A percentile compares a stretch with the other conserved stretches of the same genome.
phyloP scores from a whole-genome alignment of 2,113 vertebrate species.

The Sebastes fasciatus region DNA sequence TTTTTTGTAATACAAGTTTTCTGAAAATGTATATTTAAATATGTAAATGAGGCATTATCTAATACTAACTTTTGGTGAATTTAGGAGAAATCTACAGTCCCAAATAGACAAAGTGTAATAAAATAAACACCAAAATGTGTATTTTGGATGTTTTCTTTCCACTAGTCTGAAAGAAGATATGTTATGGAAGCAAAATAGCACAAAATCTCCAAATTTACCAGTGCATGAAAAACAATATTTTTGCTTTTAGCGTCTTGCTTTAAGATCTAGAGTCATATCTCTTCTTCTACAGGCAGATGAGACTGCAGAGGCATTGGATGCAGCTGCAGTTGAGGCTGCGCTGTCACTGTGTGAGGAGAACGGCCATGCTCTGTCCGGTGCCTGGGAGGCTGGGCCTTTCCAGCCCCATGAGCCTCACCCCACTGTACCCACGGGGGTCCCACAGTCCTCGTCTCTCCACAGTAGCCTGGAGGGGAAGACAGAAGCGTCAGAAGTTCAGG shows the following conservation, averaged over 20 bases:
- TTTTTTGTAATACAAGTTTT: no score
- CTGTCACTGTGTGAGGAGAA: conserved; percentile 94
- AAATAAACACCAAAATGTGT: no score
- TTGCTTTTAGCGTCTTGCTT: no score
- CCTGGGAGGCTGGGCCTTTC: conserved; percentile 87
- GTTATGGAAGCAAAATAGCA: no score
- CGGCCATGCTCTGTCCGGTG: conserved; percentile 88
- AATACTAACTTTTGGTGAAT: no score
- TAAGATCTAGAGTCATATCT: conserved; percentile 10
- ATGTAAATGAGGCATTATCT: no score
- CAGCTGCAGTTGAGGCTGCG: conserved; percentile 94
- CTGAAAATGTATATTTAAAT: no score
- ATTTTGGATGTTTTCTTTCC: no score
- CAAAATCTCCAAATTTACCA: no score
- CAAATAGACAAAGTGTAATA: no score
- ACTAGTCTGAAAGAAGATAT: no score
- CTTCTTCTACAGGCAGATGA: conserved; percentile 88
- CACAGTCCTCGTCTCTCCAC: conserved; percentile 52
- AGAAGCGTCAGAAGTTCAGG: conserved; percentile 39
- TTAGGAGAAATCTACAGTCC: no score
- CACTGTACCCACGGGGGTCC: conserved; percentile 25
- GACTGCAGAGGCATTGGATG: conserved; percentile 93
- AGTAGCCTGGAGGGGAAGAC: conserved; percentile 59
- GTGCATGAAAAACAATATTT: neutral
- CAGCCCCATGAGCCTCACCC: conserved; percentile 65